phyloP scores from a whole-genome alignment of 2,797 vertebrate genomes.

The Labroides dimidiatus region DNA sequence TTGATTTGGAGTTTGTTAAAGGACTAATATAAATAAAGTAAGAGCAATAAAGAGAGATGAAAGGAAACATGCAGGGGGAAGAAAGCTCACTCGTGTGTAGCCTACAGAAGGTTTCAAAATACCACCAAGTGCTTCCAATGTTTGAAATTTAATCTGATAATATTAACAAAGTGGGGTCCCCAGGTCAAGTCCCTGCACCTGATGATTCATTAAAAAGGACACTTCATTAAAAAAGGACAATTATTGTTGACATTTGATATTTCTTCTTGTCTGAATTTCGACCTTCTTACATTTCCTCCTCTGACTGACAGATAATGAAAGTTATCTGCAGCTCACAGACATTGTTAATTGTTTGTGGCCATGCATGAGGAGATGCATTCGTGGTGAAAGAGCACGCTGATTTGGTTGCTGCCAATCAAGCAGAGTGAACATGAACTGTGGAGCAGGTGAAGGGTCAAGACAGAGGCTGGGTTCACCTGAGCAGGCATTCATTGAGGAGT shows the following conservation, averaged over 20 bases:
- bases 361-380: constrained; percentile 11
- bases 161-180: no score
- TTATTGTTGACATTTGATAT: constrained; percentile 4
- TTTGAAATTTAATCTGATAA: no score
- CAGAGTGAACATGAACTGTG: constrained; percentile 3
- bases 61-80: background rate
- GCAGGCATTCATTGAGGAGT: constrained; percentile 3
- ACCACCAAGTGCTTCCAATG: no score
- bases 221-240: background rate
- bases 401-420: constrained; percentile 50
- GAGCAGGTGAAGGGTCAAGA: background rate
- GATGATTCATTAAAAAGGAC: no score
- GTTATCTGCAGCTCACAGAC: constrained; percentile 28
- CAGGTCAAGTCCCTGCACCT: no score
- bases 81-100: background rate
- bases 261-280: background rate
- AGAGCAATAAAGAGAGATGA: background rate
- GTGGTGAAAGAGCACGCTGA: constrained; percentile 29
- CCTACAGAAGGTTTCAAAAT: no score
- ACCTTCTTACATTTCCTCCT: constrained; percentile 20
- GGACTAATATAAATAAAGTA: background rate
- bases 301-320: constrained; percentile 34
- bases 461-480: background rate
- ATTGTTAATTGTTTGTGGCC: constrained; percentile 43
- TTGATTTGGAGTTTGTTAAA: background rate